Evolutionary conservation across 2,797 vertebrate genomes (phyloP), one percentile per base, ranked within the genome.

Genomic region (Mastacembelus armatus): DNA sequence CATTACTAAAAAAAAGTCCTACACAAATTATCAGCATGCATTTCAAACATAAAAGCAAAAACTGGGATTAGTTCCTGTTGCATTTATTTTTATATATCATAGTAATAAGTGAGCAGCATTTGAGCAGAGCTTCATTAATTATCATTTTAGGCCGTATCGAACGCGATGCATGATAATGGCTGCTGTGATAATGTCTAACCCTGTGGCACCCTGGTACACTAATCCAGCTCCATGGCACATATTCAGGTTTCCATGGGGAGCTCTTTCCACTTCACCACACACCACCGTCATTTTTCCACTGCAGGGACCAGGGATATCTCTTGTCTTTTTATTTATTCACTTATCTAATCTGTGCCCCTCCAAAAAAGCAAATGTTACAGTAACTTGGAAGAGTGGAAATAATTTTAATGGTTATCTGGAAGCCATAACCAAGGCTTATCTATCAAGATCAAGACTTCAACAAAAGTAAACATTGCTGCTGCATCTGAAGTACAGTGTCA

Each of bases 201-300:
- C 79, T 61, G 47, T 66, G 77, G 69, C 78, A 39, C 72, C 58
- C 57, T 80, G 73, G 71, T 81, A 80, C 82, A 72, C 69, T 74
- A 84, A 83, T 86, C 78, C 72, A 65, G 66, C 73, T 75, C 63
- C 74, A 64, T 82, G 79, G 81, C 80, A 83, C 72, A 72, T 68
- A 56, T 65, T 88, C 71, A 82, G 59, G 83, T 91, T 90, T 91
- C 88, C 81, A 83, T 78, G 81, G 64, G 42, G 56, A 79, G 64
- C 71, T 44, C 63, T 76, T 89, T 88, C 84, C 81, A 89, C 61
- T 66, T 74, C 57, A 58, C 19, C 58, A 65, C 50, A 15, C 69
- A 66, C 39, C 63, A 60, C 40, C 10, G 1, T 18, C 3, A 5
- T 73, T 68, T 85, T 84, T 86, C 80, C 82, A 78, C 48, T 59